Percentiles rank a stretch among this genome's conserved stretches.
phyloP scores from a whole-genome alignment of 2,888 invertebrate species.

The Leptarthrus brevirostris region DNA sequence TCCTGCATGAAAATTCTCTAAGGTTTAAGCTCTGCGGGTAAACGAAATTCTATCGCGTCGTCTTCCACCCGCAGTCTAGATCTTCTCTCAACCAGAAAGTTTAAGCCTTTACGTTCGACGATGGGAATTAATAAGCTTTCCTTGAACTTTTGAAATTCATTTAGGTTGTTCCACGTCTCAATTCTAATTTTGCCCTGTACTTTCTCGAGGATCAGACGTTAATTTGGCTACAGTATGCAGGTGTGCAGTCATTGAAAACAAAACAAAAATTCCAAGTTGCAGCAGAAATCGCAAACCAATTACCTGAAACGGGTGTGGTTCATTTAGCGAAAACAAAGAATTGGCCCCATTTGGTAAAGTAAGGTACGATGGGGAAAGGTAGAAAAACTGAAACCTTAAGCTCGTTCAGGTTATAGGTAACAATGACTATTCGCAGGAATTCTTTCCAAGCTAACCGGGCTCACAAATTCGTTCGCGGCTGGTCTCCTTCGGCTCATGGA shows the following conservation, averaged over 20 bases:
- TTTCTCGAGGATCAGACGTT: neutral
- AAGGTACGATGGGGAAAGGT: neutral
- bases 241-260: neutral
- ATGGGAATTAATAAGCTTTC: neutral
- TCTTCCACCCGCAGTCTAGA: too few relatives aligned
- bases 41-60: too few relatives aligned
- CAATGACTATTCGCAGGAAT: neutral
- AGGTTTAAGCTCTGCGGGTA: neutral
- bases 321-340: slow-evolving; percentile 30
- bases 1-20: neutral
- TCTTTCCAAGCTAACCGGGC: neutral
- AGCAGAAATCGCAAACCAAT: neutral
- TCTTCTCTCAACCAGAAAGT: too few relatives aligned
- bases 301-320: slow-evolving; percentile 22
- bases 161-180: neutral
- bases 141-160: neutral
- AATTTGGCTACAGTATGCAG: neutral
- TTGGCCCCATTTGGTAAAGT: slow-evolving; percentile 4
- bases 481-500: too few relatives aligned
- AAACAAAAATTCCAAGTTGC: neutral
- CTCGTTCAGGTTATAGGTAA: neutral
- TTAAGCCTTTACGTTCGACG: too few relatives aligned
- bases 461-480: neutral
- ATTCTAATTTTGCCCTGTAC: neutral
- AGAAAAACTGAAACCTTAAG: neutral